phyloP scores from a whole-genome alignment of 1,140 invertebrate genomes.

The Drosophila micromelanica region DNA sequence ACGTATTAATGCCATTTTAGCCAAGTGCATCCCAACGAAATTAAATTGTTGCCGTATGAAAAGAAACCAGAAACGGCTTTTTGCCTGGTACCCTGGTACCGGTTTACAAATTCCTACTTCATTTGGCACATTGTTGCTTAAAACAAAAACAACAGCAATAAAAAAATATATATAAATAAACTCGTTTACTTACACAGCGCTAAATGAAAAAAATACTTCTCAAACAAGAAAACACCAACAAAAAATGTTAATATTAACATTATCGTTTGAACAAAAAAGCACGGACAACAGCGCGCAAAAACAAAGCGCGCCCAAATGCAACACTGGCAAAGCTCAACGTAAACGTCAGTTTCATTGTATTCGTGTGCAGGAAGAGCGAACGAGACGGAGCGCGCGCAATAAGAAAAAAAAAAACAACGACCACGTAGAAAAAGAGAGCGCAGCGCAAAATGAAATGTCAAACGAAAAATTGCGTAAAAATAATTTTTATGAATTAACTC shows the following conservation, averaged over 20 bases:
- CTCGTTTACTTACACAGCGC: conserved; percentile 26
- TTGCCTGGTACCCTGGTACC: conserved; percentile 15
- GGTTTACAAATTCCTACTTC: conserved; percentile 23
- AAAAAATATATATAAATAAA: conserved; percentile 19
- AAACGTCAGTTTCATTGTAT: neutral
- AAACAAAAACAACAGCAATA: neutral
- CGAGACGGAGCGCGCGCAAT: conserved; percentile 9
- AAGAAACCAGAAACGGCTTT: conserved; percentile 23
- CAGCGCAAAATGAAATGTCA: conserved; percentile 19
- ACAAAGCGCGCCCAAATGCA: conserved; percentile 39
- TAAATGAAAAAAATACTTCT: neutral
- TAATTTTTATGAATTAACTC: conserved; percentile 14
- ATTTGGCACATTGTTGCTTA: conserved; percentile 32
- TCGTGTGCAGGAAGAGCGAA: neutral
- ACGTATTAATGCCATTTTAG: conserved; percentile 5
- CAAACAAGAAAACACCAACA: conserved; percentile 4
- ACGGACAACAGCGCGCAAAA: neutral
- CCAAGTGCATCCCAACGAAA: neutral
- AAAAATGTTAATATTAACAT: conserved; percentile 34
- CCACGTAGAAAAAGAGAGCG: conserved; percentile 14
- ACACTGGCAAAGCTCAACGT: conserved; percentile 37
- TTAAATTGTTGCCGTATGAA: neutral
- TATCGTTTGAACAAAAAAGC: conserved; percentile 21
- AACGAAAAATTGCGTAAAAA: conserved; percentile 52
- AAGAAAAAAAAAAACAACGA: conserved; percentile 2